Evolutionary conservation across 2,113 vertebrate species (phyloP), one percentile per base, ranked within the genome.

Genomic region (Herpailurus yagouaroundi): DNA sequence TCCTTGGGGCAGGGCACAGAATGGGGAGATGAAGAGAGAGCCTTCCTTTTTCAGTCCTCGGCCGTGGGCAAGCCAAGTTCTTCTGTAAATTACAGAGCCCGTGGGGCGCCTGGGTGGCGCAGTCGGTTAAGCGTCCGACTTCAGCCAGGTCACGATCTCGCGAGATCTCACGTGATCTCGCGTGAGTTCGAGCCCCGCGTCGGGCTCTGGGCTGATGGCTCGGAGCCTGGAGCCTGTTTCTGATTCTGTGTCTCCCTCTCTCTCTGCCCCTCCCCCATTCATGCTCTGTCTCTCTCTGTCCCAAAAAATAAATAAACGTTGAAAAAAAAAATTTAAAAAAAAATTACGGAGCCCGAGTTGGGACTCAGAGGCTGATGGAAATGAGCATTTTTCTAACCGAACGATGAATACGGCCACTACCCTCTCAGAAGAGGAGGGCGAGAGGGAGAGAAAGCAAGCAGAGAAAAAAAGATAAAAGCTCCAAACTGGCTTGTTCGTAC

Each of bases 321-420:
- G n/a, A n/a, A n/a, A n/a, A n/a, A n/a, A n/a, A n/a, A n/a, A n/a
- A n/a, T n/a, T n/a, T n/a, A n/a, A n/a, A n/a, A n/a, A n/a, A n/a
- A 97, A 98, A 98, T 98, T 97, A 94, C 88, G 79, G 74, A 98
- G 97, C 95, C 93, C 97, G 96, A 97, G 96, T 96, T 98, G 96
- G 97, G 97, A 98, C 97, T 98, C 91, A 96, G 96, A 98, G 96
- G 97, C 97, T 98, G 96, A 98, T 98, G 98, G 98, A 98, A 98
- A 98, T 98, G 96, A 98, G 97, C 96, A 97, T 98, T 98, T 97
- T 98, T 98, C 89, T 97, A 97, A 98, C 48, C 69, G 96, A 97
- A 97, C 98, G 96, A 98, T 98, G 98, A 98, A 98, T 98, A 97
- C 69, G 94, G 95, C 97, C 98, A 97, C 92, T 97, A 82, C 95